phyloP scores from a whole-genome alignment of 2,797 vertebrate genomes.

The Pelodytes ibericus region DNA sequence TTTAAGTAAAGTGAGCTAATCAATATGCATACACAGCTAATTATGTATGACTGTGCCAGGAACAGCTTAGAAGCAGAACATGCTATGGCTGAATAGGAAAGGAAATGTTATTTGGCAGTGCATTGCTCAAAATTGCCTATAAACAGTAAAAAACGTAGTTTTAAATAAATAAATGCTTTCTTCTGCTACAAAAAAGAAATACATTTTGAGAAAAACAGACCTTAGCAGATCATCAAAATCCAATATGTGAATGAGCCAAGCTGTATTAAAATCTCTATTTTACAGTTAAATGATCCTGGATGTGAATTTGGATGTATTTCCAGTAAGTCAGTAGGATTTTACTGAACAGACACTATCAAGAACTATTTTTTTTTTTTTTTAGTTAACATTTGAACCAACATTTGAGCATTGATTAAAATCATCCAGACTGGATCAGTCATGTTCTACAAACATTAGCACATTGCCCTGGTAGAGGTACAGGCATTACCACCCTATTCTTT shows the following conservation, averaged over 20 bases:
- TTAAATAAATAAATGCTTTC: constrained; percentile 58
- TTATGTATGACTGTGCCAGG: constrained; percentile 55
- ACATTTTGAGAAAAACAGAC: constrained; percentile 50
- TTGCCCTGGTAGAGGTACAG: background rate
- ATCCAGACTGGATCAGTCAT: background rate
- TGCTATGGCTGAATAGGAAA: constrained; percentile 55
- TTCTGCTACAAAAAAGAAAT: constrained; percentile 43
- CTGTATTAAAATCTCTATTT: constrained; percentile 30
- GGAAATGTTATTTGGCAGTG: constrained; percentile 56
- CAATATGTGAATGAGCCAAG: constrained; percentile 29
- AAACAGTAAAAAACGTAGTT: constrained; percentile 55
- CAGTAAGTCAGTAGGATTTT: constrained; percentile 15
- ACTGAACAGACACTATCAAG: constrained; percentile 4
- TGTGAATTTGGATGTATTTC: constrained; percentile 17
- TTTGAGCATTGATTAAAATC: background rate
- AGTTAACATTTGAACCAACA: background rate
- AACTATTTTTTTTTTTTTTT: constrained; percentile 18
- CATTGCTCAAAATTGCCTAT: constrained; percentile 53
- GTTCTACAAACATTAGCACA: background rate
- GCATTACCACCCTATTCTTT: background rate
- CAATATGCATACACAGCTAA: constrained; percentile 58
- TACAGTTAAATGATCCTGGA: constrained; percentile 19
- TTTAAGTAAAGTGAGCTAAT: constrained; percentile 58
- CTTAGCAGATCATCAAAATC: constrained; percentile 45
- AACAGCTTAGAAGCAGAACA: constrained; percentile 55